These are phyloP conservation scores for Trochalopteron elliotii DNA, from an alignment of 2,113 vertebrate species.

Conservation along the genomic window DNA sequence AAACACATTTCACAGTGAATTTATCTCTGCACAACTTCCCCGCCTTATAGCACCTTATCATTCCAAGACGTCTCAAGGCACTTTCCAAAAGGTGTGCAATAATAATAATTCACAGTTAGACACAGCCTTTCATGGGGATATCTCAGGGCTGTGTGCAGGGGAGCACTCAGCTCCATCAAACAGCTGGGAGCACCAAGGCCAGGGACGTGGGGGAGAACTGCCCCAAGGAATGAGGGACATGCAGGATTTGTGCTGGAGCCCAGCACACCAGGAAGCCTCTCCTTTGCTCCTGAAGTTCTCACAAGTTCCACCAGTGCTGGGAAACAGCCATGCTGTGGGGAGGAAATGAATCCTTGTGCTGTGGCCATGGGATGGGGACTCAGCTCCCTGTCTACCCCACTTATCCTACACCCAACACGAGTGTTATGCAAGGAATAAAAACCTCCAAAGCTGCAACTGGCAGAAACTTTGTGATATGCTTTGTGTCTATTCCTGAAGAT, in stretches of 20 bases:
- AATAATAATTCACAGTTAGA: slow-evolving; percentile 65
- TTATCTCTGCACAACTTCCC: slow-evolving; percentile 70
- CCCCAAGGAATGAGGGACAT: not conserved
- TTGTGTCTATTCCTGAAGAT: not conserved
- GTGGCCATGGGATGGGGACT: not conserved
- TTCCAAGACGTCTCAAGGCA: slow-evolving; percentile 61
- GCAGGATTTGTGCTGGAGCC: not conserved
- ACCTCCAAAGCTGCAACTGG: not conserved
- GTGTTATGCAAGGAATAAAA: not conserved
- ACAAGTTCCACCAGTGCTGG: not conserved
- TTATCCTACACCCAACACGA: rapidly evolving
- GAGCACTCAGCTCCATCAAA: slow-evolving; percentile 13
- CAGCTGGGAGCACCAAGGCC: not conserved
- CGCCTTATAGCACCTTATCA: slow-evolving; percentile 65
- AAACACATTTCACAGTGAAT: slow-evolving; percentile 68
- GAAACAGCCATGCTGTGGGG: not conserved
- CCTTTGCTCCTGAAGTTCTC: not conserved
- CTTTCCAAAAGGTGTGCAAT: slow-evolving; percentile 69
- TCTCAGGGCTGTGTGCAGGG: slow-evolving; percentile 2
- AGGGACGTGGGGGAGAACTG: not conserved
- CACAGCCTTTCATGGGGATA: slow-evolving; percentile 30
- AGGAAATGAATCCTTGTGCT: not conserved
- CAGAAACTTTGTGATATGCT: not conserved
- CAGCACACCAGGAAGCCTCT: not conserved
- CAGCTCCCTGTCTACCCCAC: too few species aligned